A percentile compares a stretch with the other conserved stretches of the same genome.
Evolutionary conservation across 2,797 vertebrate genomes (phyloP).

Genomic region (Pachyuromys duprasi): DNA sequence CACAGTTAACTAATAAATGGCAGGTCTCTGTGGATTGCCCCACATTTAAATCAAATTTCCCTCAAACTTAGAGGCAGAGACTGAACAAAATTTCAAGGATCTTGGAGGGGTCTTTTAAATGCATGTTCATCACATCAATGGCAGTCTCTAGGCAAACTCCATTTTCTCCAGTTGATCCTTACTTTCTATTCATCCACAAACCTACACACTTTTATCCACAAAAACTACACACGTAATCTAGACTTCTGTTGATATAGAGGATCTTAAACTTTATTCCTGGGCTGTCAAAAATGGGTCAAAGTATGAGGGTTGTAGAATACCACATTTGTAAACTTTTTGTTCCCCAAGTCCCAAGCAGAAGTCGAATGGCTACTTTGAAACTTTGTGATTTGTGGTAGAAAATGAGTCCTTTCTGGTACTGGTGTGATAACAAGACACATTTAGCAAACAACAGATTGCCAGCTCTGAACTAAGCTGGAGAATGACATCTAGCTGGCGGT

Average conservation of each 20-base stretch:
- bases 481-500: constrained; percentile 65
- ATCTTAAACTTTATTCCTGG: constrained; percentile 55
- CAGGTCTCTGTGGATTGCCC: not conserved
- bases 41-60: not conserved
- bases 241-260: constrained; percentile 47
- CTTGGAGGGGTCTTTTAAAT: not conserved
- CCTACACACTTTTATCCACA: not conserved
- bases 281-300: constrained; percentile 62
- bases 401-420: constrained; percentile 58
- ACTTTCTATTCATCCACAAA: constrained; percentile 4
- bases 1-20: not conserved
- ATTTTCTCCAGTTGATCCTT: constrained; percentile 38
- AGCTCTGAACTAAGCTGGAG: constrained; percentile 61
- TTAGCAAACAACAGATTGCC: constrained; percentile 64
- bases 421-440: constrained; percentile 60
- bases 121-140: not conserved
- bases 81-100: not conserved
- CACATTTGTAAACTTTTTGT: constrained; percentile 50
- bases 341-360: constrained; percentile 57
- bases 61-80: not conserved
- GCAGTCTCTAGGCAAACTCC: constrained; percentile 1
- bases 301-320: constrained; percentile 47
- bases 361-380: constrained; percentile 69
- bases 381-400: constrained; percentile 37
- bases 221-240: not conserved